Percentiles rank a stretch among this genome's conserved stretches.
phyloP scores from a whole-genome alignment of 2,888 invertebrate species.

The Keiferia lycopersicella region DNA sequence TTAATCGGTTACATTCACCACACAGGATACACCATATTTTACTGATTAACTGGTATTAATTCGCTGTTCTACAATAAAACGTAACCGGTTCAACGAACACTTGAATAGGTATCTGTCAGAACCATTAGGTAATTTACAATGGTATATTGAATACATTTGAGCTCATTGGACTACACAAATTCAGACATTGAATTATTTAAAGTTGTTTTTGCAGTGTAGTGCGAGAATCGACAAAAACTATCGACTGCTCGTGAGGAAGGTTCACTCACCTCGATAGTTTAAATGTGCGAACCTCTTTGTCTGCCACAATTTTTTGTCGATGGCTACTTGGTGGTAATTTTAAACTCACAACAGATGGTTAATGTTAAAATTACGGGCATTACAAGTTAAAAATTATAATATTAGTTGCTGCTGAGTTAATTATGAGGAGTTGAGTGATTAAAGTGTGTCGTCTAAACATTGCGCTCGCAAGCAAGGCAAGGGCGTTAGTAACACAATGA shows the following conservation, averaged over 20 bases:
- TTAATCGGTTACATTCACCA: conserved; percentile 17
- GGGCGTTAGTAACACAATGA: conserved; percentile 48
- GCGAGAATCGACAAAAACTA: conserved; percentile 67
- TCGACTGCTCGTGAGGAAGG: conserved; percentile 60
- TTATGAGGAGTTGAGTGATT: conserved; percentile 5
- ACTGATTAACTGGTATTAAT: conserved; percentile 19
- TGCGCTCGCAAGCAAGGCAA: conserved; percentile 35
- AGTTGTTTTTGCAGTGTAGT: conserved; percentile 58
- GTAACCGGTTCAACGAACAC: conserved; percentile 22
- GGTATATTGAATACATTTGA: conserved; percentile 38
- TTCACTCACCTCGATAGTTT: conserved; percentile 73
- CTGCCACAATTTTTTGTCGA: conserved; percentile 70
- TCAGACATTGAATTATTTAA: conserved; percentile 56
- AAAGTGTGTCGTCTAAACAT: conserved; percentile 29
- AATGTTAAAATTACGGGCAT: conserved; percentile 42
- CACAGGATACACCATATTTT: not conserved
- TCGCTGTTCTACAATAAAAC: not conserved
- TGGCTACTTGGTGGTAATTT: conserved; percentile 60
- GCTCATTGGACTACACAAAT: conserved; percentile 51
- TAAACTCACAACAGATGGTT: conserved; percentile 48
- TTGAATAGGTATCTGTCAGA: conserved; percentile 37
- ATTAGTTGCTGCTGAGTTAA: conserved; percentile 8
- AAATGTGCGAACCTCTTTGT: conserved; percentile 77
- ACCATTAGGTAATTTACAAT: conserved; percentile 41
- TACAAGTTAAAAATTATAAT: conserved; percentile 35